These are phyloP conservation scores for Danio jaintianensis DNA, from an alignment of 2,797 vertebrate genomes.

Conservation along the genomic window DNA sequence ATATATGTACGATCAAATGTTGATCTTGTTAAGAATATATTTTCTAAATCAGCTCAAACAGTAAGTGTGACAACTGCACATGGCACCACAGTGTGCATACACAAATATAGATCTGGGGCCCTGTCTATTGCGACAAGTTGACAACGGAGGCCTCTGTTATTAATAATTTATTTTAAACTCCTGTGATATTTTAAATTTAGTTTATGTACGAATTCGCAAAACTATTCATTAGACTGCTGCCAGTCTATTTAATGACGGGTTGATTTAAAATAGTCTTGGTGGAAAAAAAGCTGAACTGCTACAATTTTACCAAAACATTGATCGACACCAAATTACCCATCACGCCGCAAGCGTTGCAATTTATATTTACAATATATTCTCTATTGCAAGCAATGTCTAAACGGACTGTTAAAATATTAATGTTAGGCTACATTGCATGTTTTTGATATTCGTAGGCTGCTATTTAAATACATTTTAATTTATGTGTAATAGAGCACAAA, in stretches of 20 bases:
- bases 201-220: neutral
- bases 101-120: neutral
- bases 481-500: too few species aligned
- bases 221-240: neutral
- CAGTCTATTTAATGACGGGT: neutral
- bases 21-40: neutral
- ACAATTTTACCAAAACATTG: neutral
- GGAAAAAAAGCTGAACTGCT: neutral
- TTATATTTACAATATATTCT: neutral
- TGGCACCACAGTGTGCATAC: neutral
- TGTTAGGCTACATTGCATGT: too few species aligned
- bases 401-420: neutral
- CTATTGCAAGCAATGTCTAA: neutral
- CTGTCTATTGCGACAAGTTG: slow-evolving; percentile 4
- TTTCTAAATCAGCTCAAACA: neutral
- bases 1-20: slow-evolving; percentile 1
- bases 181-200: neutral
- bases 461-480: too few species aligned
- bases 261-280: slow-evolving; percentile 3
- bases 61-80: neutral
- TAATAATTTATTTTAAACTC: neutral
- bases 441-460: neutral
- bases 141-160: neutral
- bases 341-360: neutral
- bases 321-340: neutral